phyloP scores from a whole-genome alignment of 2,797 vertebrate species.

The Nannoperca obscura region DNA sequence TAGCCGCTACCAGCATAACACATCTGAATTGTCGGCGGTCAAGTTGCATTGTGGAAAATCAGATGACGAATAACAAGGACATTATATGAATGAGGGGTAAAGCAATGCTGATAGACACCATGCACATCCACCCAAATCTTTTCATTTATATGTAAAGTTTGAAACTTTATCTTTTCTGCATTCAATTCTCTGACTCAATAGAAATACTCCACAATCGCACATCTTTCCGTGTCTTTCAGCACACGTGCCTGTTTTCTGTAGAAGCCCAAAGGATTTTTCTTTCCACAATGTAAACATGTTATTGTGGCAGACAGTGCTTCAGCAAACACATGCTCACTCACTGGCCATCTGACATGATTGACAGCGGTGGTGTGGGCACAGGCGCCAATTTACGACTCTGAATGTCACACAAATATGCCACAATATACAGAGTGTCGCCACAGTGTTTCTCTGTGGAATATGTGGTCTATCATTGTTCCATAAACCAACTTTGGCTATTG shows the following conservation, averaged over 20 bases:
- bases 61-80: not conserved
- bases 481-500: slow-evolving; percentile 38
- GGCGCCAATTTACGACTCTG: slow-evolving; percentile 50
- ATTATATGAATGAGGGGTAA: not conserved
- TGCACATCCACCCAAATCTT: not conserved
- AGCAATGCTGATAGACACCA: not conserved
- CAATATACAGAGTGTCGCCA: slow-evolving; percentile 46
- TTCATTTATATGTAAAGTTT: not conserved
- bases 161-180: slow-evolving; percentile 7
- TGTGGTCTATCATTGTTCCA: slow-evolving; percentile 25
- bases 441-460: slow-evolving; percentile 39
- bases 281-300: slow-evolving; percentile 56
- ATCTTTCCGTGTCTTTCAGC: slow-evolving; percentile 2
- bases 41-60: not conserved
- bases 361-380: slow-evolving; percentile 63
- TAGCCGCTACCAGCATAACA: not conserved
- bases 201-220: slow-evolving; percentile 6
- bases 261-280: slow-evolving; percentile 24
- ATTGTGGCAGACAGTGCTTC: slow-evolving; percentile 41
- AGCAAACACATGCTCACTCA: slow-evolving; percentile 52
- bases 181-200: not conserved
- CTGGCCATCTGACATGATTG: slow-evolving; percentile 56
- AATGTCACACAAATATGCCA: slow-evolving; percentile 67
- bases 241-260: slow-evolving; percentile 5
- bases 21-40: not conserved